Base-by-base conservation (phyloP, 2,888 invertebrate species). In the Peribatodes rhomboidaria region DNA sequence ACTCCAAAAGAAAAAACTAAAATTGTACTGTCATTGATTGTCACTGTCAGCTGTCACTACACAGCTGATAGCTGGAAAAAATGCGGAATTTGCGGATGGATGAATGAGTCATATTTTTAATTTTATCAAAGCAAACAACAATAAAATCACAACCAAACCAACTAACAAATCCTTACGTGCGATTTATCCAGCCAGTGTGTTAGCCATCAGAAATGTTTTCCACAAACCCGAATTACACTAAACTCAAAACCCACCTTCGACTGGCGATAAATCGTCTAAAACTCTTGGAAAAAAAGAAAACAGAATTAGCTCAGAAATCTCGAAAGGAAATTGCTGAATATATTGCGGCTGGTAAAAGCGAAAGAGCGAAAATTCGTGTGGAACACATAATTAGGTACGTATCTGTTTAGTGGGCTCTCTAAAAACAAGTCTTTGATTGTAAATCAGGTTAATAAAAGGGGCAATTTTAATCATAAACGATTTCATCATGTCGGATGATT, bases 311-410 rank as follows among this genome's bases (percentile, higher is more conserved):
- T 1, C 97, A 98, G 84, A 99, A 99, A 89, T 97, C 99, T 0
- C 94, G 99, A 70, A 97, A 97, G 83, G 99, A 99, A 95, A 99
- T 99, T 65, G 99, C 99, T 0, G 99, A 99, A 90, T 99, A 98
- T 83, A 96, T 99, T 68, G 94, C 95, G 55, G 95, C 96, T 74
- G 98, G 97, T 61, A 98, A 98, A 94, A 94, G 94, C 73, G 98
- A 98, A 89, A 93, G 98, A 72, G 99, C 99, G 0, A 97, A 98
- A 87, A 99, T 99, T 71, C 95, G 99, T 27, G 99, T 99, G 10
- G 99, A 99, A 89, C 98, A 99, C 79, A 99, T 99, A 63, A 99
- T 99, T 63, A 94, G 96, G 96, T 95, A 84, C 79, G 79, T 70
- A 55, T 11, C 2, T 46, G 35, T 14, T 18, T 7, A 33, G 11